Evolutionary conservation across 2,888 invertebrate species (phyloP).

Genomic region (Eutolmus rufibarbis): DNA sequence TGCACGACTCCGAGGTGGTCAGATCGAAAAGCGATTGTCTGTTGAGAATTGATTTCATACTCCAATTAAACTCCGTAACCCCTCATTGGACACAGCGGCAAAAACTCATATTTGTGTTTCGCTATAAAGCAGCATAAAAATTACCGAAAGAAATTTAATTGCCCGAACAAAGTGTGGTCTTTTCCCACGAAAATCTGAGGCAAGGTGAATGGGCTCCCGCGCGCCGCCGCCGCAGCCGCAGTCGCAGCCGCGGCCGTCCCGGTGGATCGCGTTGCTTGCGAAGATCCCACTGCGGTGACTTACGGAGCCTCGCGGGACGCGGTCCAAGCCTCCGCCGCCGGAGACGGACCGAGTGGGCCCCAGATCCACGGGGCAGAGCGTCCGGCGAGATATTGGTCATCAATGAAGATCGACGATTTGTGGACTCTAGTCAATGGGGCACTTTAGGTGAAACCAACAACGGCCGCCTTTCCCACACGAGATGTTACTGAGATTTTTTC

Average conservation of each 20-base stretch:
- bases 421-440: constrained; percentile 34
- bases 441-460: constrained; percentile 19
- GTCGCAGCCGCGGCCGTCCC: too few species aligned
- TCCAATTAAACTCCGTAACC: constrained; percentile 38
- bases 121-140: constrained; percentile 38
- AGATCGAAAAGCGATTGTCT: constrained; percentile 26
- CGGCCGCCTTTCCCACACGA: constrained; percentile 25
- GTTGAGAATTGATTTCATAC: constrained; percentile 37
- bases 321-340: background rate
- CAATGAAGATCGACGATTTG: constrained; percentile 39
- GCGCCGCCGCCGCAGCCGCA: background rate
- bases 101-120: constrained; percentile 40
- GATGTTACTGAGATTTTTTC: constrained; percentile 25
- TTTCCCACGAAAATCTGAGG: constrained; percentile 15
- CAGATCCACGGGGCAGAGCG: background rate
- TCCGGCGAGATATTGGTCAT: constrained; percentile 10
- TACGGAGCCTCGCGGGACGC: background rate
- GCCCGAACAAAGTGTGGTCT: constrained; percentile 35
- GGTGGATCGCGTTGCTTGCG: background rate
- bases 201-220: constrained; percentile 38
- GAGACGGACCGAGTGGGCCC: background rate
- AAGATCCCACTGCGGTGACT: constrained; percentile 13
- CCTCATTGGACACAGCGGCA: constrained; percentile 35
- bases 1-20: constrained; percentile 20
- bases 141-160: constrained; percentile 41